Conservation (phyloP, 2,797 vertebrate genomes). For the Sebastes hubbsi region DNA sequence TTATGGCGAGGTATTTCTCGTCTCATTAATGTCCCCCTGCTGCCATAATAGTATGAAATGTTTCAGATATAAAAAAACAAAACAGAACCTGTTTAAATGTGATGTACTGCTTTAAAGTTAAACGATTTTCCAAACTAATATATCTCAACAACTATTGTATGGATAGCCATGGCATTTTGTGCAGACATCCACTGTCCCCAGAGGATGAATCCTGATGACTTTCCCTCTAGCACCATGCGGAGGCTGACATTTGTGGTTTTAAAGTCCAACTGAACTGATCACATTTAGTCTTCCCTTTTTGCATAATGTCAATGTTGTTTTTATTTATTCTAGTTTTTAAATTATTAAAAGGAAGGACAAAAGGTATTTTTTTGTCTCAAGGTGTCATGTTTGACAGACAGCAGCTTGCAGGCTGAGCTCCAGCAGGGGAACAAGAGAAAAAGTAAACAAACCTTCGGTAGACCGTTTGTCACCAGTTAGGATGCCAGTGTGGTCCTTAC, state of each 20-base stretch:
- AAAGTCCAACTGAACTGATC: neutral
- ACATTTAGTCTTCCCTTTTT: neutral
- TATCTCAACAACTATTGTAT: neutral
- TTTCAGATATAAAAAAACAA: neutral
- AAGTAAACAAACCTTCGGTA: neutral
- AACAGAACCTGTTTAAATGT: neutral
- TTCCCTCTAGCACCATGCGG: neutral
- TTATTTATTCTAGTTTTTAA: neutral
- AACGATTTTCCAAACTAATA: neutral
- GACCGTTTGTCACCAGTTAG: too few relatives aligned
- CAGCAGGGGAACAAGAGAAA: neutral
- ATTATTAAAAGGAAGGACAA: neutral
- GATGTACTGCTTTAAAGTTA: neutral
- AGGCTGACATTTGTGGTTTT: neutral
- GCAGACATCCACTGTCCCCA: neutral
- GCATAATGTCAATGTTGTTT: neutral
- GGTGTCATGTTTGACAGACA: neutral
- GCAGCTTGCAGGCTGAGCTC: neutral
- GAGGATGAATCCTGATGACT: neutral
- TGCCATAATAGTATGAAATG: constrained; percentile 4
- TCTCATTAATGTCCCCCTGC: constrained; percentile 35
- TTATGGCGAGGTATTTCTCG: constrained; percentile 10
- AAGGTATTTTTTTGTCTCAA: neutral
- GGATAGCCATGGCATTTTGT: neutral
- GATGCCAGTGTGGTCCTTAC: too few relatives aligned